Evolutionary conservation across 2,113 vertebrate genomes (phyloP).

Genomic region (Clinocottus analis): DNA sequence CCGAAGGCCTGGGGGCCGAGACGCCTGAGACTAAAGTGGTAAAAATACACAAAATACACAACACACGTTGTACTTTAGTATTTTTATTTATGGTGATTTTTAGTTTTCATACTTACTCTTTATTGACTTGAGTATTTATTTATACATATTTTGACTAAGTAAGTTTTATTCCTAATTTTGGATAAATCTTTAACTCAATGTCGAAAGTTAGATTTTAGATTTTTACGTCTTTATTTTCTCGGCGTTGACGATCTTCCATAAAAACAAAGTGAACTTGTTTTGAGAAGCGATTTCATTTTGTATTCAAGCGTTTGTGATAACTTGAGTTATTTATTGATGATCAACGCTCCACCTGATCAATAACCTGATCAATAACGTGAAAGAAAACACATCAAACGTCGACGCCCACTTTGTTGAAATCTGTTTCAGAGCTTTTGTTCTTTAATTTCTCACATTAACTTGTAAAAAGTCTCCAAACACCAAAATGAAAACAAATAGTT

Average conservation of each 20-base stretch:
- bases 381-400: too few relatives aligned
- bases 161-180: not conserved
- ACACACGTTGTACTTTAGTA: not conserved
- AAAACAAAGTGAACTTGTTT: not conserved
- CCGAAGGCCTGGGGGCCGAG: not conserved
- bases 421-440: too few relatives aligned
- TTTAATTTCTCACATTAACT: too few relatives aligned
- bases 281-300: slow-evolving; percentile 33
- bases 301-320: slow-evolving; percentile 30
- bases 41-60: not conserved
- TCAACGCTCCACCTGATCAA: slow-evolving; percentile 30
- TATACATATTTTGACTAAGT: too few relatives aligned
- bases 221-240: slow-evolving; percentile 2
- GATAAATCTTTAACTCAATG: not conserved
- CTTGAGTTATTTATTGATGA: not conserved
- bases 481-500: too few relatives aligned
- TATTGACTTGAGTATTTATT: too few relatives aligned
- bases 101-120: not conserved
- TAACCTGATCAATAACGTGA: slow-evolving; percentile 4
- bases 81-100: not conserved
- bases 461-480: too few relatives aligned
- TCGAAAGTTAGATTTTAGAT: not conserved
- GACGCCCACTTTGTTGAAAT: too few relatives aligned
- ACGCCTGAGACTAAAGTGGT: not conserved
- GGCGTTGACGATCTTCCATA: slow-evolving; percentile 16